Evolutionary conservation across 2,797 vertebrate genomes (phyloP), one percentile per base, ranked within the genome.

Genomic region (Clarias platycephalus): DNA sequence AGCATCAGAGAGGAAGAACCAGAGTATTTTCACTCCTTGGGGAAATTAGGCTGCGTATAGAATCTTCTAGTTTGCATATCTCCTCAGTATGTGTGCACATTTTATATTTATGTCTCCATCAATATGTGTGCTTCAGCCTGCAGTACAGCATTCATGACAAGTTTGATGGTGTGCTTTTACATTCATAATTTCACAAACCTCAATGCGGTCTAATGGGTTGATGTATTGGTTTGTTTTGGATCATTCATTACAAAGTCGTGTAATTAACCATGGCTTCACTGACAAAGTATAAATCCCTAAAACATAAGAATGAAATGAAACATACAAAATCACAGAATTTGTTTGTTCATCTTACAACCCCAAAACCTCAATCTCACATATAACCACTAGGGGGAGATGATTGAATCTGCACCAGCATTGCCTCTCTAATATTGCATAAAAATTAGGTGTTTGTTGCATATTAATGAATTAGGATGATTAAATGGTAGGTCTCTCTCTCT

Each of bases 341-440:
- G 31, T 62, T 62, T 62, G 53, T 71, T 40, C 53, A 53, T 26
- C 57, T 20, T 31, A 57, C 9, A 34, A 62, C 74, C 80, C 57
- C 16, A 57, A 60, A 12, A 31, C 57, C 77, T 55, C 66, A 66
- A 68, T 9, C 10, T 63, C 2, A 28, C 64, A 24, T 5, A n/a
- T 24, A 70, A 87, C 91, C 93, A 92, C 90, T 91, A 93, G 93
- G 90, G 92, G 92, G 91, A 91, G 85, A 89, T 85, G 80, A 85
- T 53, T 80, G 80, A 88, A 88, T 91, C 78, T 75, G 40, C 80
- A 82, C 80, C 58, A 72, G 22, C 64, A 55, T 4, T 55, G 6
- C 7, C 18, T 26, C 7, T 62, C 28, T 37, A 76, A 60, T 6
- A 20, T 12, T 15, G 55, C 74, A 76, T 53, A 9, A 28, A 49